Conservation (phyloP, 2,888 invertebrate species). For the Yponomeuta plumbellus region DNA sequence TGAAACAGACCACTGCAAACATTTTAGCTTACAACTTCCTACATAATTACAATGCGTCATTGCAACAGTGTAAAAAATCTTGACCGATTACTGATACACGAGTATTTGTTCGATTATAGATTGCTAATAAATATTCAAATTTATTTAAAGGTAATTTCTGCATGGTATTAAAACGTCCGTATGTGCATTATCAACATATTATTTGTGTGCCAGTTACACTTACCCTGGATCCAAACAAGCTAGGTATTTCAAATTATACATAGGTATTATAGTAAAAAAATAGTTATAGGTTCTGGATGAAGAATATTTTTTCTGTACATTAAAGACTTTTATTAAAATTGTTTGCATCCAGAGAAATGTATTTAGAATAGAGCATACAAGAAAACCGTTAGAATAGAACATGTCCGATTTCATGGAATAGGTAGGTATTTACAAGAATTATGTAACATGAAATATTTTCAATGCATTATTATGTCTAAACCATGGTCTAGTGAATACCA, state of each 20-base stretch:
- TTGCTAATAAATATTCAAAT: background rate
- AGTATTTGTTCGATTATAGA: background rate
- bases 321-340: no score
- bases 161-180: background rate
- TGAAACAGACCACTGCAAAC: no score
- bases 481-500: background rate
- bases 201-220: no score
- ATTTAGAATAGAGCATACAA: background rate
- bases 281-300: no score
- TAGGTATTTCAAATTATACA: no score
- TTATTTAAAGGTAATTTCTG: background rate
- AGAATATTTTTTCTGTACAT: no score
- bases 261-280: no score
- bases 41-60: background rate
- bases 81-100: background rate
- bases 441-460: background rate
- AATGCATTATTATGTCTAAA: background rate
- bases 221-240: background rate
- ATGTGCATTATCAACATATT: no score
- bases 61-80: background rate
- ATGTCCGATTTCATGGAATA: background rate
- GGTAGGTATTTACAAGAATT: constrained; percentile 2
- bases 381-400: background rate
- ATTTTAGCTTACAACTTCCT: background rate
- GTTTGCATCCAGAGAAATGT: no score